Base-by-base conservation (phyloP, 1,140 invertebrate genomes). In the Adoxophyes honmai region DNA sequence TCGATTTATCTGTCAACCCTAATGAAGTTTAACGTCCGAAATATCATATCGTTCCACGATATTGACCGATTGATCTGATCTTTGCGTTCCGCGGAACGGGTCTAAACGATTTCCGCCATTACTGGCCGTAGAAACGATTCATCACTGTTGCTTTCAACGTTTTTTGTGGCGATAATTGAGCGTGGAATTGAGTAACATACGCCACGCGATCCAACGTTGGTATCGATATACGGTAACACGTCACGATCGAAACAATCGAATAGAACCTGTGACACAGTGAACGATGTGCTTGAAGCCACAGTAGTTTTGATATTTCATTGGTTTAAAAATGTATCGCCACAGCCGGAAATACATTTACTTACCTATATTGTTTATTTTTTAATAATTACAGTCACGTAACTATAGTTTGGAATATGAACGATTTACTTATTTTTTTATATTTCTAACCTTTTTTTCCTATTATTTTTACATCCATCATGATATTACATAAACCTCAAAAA, bases 61-160 rank as follows among this genome's bases (percentile, higher is more conserved):
- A 68, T 28, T 70, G 67, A 66, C 67, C 69, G 68, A 77, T 74
- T 28, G 21, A 28, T 28, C 21, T 6, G 21, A 28, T 28, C 21
- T 28, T 28, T 3, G 21, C 21, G 21, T 28, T 28, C 72, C 76
- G 75, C 68, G 44, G 52, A 13, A 39, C 59, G 70, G 67, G 68
- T 73, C 73, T 66, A 63, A 66, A 38, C 38, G 54, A 62, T 70
- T 80, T 78, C 78, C 78, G 75, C 64, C 57, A 66, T 55, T 28
- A 55, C 13, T 39, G 62, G 55, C 33, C 55, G 55, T 62, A 73
- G 62, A 67, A 68, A 64, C 67, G 62, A 79, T 77, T 56, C 73
- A 78, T 71, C 76, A 82, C 79, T 82, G 64, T 84, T 82, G 79
- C 79, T 85, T 85, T 85, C 81, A 68, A 73, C 59, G 56, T 57